Percentiles rank a stretch among this genome's conserved stretches.
These are phyloP conservation scores for Fissipunctia ypsillon DNA, from an alignment of 2,888 invertebrate genomes.

Conservation along the genomic window DNA sequence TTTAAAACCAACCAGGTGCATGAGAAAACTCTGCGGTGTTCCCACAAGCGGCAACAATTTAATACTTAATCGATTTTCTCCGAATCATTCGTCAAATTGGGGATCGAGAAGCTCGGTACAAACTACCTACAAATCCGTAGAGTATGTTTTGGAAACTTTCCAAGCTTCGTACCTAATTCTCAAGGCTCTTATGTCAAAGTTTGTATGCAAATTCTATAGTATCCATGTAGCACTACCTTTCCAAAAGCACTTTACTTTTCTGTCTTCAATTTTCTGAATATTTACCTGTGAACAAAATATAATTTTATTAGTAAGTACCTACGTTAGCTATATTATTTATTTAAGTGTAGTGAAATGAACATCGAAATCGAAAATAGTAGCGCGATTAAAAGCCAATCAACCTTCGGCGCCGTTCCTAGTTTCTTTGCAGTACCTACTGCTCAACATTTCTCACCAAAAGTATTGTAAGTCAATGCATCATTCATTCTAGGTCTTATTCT, in stretches of 20 bases:
- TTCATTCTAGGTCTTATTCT: background rate
- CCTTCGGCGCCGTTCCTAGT: background rate
- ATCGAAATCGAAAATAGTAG: background rate
- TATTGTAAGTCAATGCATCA: background rate
- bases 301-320: constrained; percentile 9
- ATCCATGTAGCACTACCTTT: constrained; percentile 37
- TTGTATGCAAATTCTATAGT: constrained; percentile 59
- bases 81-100: constrained; percentile 53
- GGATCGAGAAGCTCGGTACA: constrained; percentile 57
- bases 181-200: constrained; percentile 66
- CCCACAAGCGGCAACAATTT: constrained; percentile 48
- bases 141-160: constrained; percentile 72
- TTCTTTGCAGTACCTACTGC: background rate
- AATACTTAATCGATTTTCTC: constrained; percentile 62
- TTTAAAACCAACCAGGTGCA: constrained; percentile 48
- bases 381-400: background rate
- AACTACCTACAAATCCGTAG: constrained; percentile 49
- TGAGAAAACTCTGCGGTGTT: constrained; percentile 54
- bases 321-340: no score
- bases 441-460: background rate
- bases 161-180: constrained; percentile 73
- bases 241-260: constrained; percentile 25
- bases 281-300: constrained; percentile 62
- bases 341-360: background rate
- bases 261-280: constrained; percentile 22